These are phyloP conservation scores for Macrobrachium rosenbergii DNA, from an alignment of 1,140 invertebrate species.

Conservation along the genomic window DNA sequence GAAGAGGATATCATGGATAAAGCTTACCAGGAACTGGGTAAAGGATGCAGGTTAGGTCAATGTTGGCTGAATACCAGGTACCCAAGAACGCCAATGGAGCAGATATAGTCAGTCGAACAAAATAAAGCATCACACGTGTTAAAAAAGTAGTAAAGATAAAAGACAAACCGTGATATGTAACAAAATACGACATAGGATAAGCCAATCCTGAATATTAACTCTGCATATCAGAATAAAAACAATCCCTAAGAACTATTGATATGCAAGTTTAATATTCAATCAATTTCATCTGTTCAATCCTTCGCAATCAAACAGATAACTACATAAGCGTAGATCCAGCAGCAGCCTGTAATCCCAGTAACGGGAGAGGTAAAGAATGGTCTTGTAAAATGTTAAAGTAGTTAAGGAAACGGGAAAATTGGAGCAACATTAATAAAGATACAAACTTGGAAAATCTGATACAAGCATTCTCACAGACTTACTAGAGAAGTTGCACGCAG, in stretches of 20 bases:
- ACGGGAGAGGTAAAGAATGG: conserved; percentile 47
- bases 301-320: conserved; percentile 44
- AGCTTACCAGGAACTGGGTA: background rate
- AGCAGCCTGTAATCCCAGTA: conserved; percentile 60
- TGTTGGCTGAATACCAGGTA: conserved; percentile 52
- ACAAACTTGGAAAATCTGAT: conserved; percentile 45
- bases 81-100: conserved; percentile 57
- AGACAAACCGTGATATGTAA: conserved; percentile 62
- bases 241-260: conserved; percentile 33
- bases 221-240: conserved; percentile 43
- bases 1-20: background rate
- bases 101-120: conserved; percentile 54
- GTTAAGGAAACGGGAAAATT: conserved; percentile 35
- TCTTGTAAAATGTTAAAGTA: conserved; percentile 48
- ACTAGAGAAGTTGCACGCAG: conserved; percentile 67
- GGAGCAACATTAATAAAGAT: conserved; percentile 42
- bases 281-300: conserved; percentile 46
- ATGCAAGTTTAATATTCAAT: conserved; percentile 55
- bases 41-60: conserved; percentile 19
- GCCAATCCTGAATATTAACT: conserved; percentile 52
- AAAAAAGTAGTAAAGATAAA: conserved; percentile 59
- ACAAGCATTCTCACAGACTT: conserved; percentile 64
- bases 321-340: conserved; percentile 61
- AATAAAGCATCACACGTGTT: conserved; percentile 62
- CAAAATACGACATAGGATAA: conserved; percentile 39